Base-by-base conservation (phyloP, 2,888 invertebrate species). In the Cremastinae sp. region DNA sequence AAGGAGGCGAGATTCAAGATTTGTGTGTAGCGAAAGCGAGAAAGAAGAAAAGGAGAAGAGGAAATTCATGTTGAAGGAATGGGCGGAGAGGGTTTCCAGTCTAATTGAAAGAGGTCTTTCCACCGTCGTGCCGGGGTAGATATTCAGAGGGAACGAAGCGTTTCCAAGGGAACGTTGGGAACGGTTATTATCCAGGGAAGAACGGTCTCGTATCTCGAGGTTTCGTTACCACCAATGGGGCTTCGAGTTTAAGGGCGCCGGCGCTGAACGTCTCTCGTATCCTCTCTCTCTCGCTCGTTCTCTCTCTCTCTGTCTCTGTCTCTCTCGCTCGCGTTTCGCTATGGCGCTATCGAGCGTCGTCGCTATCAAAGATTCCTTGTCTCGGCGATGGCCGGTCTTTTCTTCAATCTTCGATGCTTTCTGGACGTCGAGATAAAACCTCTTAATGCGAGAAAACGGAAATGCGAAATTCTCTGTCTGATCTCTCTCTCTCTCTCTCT, bases 101-200 rank as follows among this genome's bases (percentile, higher is more conserved):
- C 84, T 87, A 88, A 89, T 88, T 88, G 88, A 87, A 88, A 87
- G 85, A 86, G 85, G 85, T 85, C 87, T 86, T 84, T 83, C 83
- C 28, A 80, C 74, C 73, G 74, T 70, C 74, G 80, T 56, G 56
- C 78, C 82, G 82, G 83, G 81, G 81, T 82, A 82, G 85, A 84
- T 83, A 84, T 83, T n/a, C 83, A 82, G 81, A 81, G 81, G 81
- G 85, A 83, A 85, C 85, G 78, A 82, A 84, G 84, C 83, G 87
- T 88, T 88, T 88, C 88, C 88, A 87, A 84, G 88, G 88, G 85
- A 88, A 88, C 88, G 83, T 82, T 83, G 78, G n/a, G 79, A 80
- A 82, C 83, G 82, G 81, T 85, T 80, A 84, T 83, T 82, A 73
- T 69, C 76, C 76, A 65, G 73, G 65, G 37, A 51, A 77, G 69